Percentiles rank a stretch among this genome's conserved stretches.
Evolutionary conservation across 2,797 vertebrate species (phyloP).

Genomic region (Erethizon dorsatum): DNA sequence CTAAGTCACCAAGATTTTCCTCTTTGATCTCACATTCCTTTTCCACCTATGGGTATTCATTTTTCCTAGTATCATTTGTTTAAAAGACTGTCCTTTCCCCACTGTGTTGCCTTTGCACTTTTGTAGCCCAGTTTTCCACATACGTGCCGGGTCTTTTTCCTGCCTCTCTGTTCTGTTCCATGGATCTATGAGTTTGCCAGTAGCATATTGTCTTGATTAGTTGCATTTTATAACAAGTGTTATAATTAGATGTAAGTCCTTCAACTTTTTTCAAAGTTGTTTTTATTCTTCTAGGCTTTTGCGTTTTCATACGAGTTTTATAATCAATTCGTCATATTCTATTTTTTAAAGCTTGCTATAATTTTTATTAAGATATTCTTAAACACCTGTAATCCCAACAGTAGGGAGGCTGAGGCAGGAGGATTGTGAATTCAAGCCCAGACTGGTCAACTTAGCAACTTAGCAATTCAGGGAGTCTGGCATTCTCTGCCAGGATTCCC

Average conservation of each 20-base stretch:
- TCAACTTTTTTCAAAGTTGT: background rate
- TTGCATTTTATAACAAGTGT: background rate
- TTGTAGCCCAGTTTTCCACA: background rate
- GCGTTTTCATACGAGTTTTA: conserved; percentile 32
- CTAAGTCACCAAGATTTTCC: background rate
- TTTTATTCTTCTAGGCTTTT: background rate
- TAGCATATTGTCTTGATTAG: background rate
- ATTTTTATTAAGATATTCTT: background rate
- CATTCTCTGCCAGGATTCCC: background rate
- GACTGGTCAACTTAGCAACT: background rate
- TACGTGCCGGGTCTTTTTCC: background rate
- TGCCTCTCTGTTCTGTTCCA: background rate
- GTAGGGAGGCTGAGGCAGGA: background rate
- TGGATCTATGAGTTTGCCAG: background rate
- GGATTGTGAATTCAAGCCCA: background rate
- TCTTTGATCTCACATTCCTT: background rate
- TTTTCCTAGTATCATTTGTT: background rate
- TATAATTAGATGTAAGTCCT: background rate
- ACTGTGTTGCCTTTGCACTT: background rate
- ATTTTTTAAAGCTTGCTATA: background rate
- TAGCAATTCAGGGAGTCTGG: background rate
- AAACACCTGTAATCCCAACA: background rate
- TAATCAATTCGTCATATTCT: background rate
- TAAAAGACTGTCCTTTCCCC: background rate
- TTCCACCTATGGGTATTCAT: background rate